These are phyloP conservation scores for Melipona bicolor DNA, from an alignment of 2,888 invertebrate genomes.

Conservation along the genomic window DNA sequence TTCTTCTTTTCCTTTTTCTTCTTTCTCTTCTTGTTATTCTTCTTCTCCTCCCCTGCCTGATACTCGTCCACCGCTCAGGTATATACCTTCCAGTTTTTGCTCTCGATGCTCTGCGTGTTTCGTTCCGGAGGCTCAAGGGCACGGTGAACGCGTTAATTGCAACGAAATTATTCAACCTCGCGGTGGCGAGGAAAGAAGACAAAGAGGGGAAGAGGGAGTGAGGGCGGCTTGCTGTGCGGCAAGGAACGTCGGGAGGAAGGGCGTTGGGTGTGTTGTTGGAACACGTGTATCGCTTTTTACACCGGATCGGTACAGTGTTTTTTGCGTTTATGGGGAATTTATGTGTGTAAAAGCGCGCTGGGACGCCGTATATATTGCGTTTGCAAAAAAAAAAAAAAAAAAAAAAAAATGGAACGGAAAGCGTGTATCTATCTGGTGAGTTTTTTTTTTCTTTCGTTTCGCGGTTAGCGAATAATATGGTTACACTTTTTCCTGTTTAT, in stretches of 20 bases:
- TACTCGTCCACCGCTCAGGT: background rate
- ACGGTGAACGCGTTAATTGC: conserved; percentile 68
- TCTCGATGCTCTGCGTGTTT: conserved; percentile 9
- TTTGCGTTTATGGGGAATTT: background rate
- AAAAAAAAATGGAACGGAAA: no score
- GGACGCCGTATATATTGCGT: no score
- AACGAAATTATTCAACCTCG: conserved; percentile 70
- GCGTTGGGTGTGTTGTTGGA: background rate
- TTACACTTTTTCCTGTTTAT: no score
- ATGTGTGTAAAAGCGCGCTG: background rate
- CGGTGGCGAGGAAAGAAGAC: conserved; percentile 4
- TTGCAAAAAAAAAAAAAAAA: no score
- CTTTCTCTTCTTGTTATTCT: background rate
- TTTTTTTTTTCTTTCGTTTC: no score
- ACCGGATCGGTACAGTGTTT: background rate
- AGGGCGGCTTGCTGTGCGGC: background rate
- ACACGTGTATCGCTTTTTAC: background rate
- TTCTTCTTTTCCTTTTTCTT: background rate
- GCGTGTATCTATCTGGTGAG: no score
- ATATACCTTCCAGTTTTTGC: background rate
- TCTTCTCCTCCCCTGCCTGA: background rate
- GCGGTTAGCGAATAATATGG: no score
- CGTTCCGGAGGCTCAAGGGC: conserved; percentile 32
- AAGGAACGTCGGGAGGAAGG: background rate
- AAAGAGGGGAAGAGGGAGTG: background rate